phyloP scores from a whole-genome alignment of 2,888 invertebrate species.

The Zhengitettix transpicula region DNA sequence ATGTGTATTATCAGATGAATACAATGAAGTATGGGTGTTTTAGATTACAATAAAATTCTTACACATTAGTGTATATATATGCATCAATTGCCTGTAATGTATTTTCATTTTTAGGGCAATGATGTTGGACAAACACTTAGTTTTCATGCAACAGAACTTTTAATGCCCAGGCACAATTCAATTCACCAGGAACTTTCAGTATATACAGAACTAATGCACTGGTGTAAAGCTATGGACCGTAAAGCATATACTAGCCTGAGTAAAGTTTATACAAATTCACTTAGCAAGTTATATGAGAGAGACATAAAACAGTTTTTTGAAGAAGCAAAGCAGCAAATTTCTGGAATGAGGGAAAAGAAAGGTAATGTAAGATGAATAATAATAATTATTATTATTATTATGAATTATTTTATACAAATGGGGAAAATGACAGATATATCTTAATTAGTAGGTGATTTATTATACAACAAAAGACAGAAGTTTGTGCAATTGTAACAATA shows the following conservation, averaged over 20 bases:
- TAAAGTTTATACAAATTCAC: slow-evolving; percentile 62
- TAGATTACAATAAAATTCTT: too few species aligned
- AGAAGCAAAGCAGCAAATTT: slow-evolving; percentile 41
- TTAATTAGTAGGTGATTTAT: too few species aligned
- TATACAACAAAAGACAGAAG: too few species aligned
- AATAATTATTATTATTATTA: background rate
- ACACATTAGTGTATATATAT: too few species aligned
- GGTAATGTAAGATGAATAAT: slow-evolving; percentile 7
- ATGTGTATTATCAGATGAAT: too few species aligned
- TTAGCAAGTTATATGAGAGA: slow-evolving; percentile 77
- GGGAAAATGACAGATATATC: too few species aligned
- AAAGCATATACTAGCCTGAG: slow-evolving; percentile 65
- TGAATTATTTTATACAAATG: background rate
- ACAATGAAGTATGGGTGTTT: too few species aligned
- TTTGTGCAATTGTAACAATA: too few species aligned
- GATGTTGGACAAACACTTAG: slow-evolving; percentile 48
- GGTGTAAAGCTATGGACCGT: slow-evolving; percentile 75
- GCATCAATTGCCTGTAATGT: too few species aligned
- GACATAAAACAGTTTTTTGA: slow-evolving; percentile 68
- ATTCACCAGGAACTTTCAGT: slow-evolving; percentile 76
- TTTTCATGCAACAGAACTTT: slow-evolving; percentile 34
- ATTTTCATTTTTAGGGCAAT: slow-evolving; percentile 32
- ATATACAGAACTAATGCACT: slow-evolving; percentile 81
- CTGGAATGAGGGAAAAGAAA: slow-evolving; percentile 20
- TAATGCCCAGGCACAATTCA: slow-evolving; percentile 55